Evolutionary conservation across 64 coral and sea anemone genomes (phyloP), one percentile per base, ranked within the genome.

Genomic region (Actinia tenebrosa): DNA sequence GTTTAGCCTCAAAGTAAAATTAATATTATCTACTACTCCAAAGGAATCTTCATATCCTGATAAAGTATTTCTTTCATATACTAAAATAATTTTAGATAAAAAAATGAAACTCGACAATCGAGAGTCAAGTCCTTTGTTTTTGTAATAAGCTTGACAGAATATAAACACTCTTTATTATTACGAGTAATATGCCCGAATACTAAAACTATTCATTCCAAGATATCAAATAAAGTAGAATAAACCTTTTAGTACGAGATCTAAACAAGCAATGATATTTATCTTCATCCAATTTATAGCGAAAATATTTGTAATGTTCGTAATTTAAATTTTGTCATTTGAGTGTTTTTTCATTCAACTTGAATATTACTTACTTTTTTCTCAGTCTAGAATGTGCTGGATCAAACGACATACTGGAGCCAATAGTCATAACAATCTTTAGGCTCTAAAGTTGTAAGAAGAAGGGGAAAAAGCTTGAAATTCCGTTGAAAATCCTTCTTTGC

Each of bases 331-430:
- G 56, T 20, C 19, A 86, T 58, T 58, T 58, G 10, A 11, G 13
- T 16, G 56, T 66, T 30, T 30, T n/a, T 81, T 37, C 30, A 37
- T 37, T 37, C 30, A 37, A 37, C 30, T 37, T 37, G 30, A 37
- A 37, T 46, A 83, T 56, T 26, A 89, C 88, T 89, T 16, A 94
- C 92, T 90, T 89, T 87, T 87, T 87, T 13, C 92, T 86, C n/a
- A 90, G 84, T 71, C 89, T 89, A 22, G 88, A 64, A 2, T 89
- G 53, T n/a, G 92, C 84, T 77, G 88, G 78, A 45, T 94, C 92
- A 79, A 90, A 94, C 18, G 92, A 94, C 92, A 94, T 94, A 46
- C 84, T 80, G 78, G 64, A 77, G 78, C 54, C 80, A 78, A 94
- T 69, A 63, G 80, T 92, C 91, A 92, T 92, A 72, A 46, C 91